phyloP scores from a whole-genome alignment of 2,888 invertebrate species.

The Gibbula magus region DNA sequence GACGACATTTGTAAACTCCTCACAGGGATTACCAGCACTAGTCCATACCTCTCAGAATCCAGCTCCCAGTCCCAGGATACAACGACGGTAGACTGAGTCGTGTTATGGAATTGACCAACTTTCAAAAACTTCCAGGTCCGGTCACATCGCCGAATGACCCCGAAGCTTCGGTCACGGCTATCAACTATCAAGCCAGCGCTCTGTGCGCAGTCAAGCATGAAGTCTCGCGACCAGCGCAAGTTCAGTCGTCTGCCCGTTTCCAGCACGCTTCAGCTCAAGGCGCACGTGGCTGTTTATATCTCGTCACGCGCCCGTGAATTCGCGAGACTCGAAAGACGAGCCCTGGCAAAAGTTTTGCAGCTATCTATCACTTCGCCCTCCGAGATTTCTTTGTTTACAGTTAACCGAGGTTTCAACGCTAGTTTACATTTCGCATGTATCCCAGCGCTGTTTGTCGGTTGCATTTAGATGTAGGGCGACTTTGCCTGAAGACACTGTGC shows the following conservation, averaged over 20 bases:
- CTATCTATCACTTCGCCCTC: not conserved
- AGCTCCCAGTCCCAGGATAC: no score
- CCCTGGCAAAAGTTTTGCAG: not conserved
- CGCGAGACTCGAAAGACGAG: not conserved
- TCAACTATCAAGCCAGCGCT: not conserved
- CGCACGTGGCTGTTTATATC: constrained; percentile 16
- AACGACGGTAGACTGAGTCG: no score
- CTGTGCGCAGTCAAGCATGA: not conserved
- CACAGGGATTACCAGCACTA: no score
- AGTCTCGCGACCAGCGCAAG: constrained; percentile 3
- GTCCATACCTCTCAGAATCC: no score
- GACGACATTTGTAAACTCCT: no score
- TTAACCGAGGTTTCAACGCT: not conserved
- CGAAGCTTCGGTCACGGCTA: no score
- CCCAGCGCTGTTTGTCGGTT: not conserved
- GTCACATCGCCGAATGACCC: no score
- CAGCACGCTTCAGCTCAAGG: not conserved
- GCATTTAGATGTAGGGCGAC: not conserved
- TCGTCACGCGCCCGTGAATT: constrained; percentile 6
- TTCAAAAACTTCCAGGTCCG: no score
- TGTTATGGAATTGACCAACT: no score
- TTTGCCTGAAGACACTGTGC: not conserved
- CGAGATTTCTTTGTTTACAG: not conserved
- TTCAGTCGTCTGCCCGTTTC: not conserved
- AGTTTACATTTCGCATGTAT: not conserved